Evolutionary conservation across 2,797 vertebrate genomes (phyloP), one percentile per base, ranked within the genome.

Genomic region (Cossypha polioptera): DNA sequence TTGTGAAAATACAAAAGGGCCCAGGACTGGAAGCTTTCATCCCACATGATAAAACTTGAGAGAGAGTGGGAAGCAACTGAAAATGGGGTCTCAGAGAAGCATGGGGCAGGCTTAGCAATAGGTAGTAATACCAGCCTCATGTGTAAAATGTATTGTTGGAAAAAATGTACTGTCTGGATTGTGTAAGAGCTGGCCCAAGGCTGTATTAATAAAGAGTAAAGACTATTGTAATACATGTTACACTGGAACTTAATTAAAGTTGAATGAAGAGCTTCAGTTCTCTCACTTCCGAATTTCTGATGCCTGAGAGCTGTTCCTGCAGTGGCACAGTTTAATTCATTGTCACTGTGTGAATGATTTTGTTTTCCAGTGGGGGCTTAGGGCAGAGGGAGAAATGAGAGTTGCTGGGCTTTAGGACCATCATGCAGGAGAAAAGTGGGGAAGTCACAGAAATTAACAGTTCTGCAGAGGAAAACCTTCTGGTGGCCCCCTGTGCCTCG

Each of bases 191-290:
- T 92, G 88, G 62, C 91, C 51, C 33, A 54, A 55, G 86, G 78
- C 75, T 91, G 65, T 65, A 51, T 75, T 93, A 87, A 40, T 83
- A 88, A 94, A 89, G 83, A 59, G 55, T 95, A 82, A 90, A 88
- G 90, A 26, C 92, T 93, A 87, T 88, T 91, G 92, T 84, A 80
- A 65, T 83, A 14, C 47, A 78, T 92, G 93, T 93, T 94, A 74
- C 17, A 10, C 58, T 66, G 75, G 42, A 47, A 85, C 81, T 92
- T 92, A 96, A 94, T 93, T 94, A 35, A 87, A 95, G 31, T 86
- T 94, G 93, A 94, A 87, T 95, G 75, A 92, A 72, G 81, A 80
- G 75, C 80, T 85, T 91, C 54, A 88, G 72, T 89, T 95, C 61
- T 91, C 45, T 94, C 83, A 77, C 77, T 97, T 95, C 75, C 25